Conservation (phyloP, 1,140 invertebrate species). For the Drosophila parvula region DNA sequence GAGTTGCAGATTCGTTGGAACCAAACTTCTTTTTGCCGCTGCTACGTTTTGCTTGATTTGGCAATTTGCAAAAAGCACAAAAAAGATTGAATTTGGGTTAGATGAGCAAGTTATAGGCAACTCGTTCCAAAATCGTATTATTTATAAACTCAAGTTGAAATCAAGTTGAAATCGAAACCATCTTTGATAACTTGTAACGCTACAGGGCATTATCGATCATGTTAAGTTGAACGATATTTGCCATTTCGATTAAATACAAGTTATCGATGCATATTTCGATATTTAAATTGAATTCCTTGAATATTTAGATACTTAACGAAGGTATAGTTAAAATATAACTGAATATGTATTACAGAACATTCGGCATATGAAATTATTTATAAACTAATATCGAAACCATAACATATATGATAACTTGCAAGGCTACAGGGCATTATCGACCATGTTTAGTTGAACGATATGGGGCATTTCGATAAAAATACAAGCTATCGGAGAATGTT, state of each 20-base stretch:
- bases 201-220: neutral
- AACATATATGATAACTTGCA: too few relatives aligned
- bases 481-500: too few relatives aligned
- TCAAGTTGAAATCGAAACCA: neutral
- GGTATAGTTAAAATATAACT: neutral
- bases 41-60: conserved; percentile 17
- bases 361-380: too few relatives aligned
- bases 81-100: conserved; percentile 51
- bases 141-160: neutral
- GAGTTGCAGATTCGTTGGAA: conserved; percentile 45
- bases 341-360: neutral
- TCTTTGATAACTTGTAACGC: neutral
- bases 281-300: neutral
- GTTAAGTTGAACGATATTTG: too few relatives aligned
- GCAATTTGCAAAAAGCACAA: conserved; percentile 23
- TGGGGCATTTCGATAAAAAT: too few relatives aligned
- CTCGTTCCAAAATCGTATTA: neutral
- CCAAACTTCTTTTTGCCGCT: conserved; percentile 10
- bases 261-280: too few relatives aligned
- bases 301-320: neutral
- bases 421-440: too few relatives aligned
- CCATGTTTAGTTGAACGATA: too few relatives aligned
- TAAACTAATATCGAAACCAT: too few relatives aligned
- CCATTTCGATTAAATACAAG: too few relatives aligned
- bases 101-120: conserved; percentile 12